A percentile compares a stretch with the other conserved stretches of the same genome.
phyloP scores from a whole-genome alignment of 1,140 invertebrate species.

The Pteromalus puparum region DNA sequence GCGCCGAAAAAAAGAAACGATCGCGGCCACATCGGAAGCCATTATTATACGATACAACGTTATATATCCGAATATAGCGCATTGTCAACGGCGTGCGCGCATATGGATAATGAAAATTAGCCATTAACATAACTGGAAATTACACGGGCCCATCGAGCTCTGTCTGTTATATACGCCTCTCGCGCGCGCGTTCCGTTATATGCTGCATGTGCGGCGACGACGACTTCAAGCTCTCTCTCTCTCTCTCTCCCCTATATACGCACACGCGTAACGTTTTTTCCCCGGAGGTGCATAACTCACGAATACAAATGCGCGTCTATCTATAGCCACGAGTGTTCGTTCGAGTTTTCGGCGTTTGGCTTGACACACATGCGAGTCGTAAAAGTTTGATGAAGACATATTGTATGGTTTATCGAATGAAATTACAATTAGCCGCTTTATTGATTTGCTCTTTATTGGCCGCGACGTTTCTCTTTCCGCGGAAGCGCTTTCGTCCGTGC shows the following conservation, averaged over 20 bases:
- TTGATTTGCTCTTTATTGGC: constrained; percentile 31
- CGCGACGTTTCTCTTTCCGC: neutral
- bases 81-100: constrained; percentile 25
- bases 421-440: constrained; percentile 21
- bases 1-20: too few species aligned
- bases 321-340: neutral
- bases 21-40: too few species aligned
- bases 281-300: constrained; percentile 26
- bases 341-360: too few species aligned
- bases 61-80: neutral
- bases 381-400: neutral
- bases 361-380: neutral
- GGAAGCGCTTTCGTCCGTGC: constrained; percentile 18
- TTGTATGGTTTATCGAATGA: neutral
- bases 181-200: constrained; percentile 34
- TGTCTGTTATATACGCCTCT: neutral
- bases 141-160: constrained; percentile 5
- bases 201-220: too few species aligned
- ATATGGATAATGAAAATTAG: constrained; percentile 49
- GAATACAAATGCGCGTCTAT: constrained; percentile 26
- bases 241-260: constrained; percentile 6
- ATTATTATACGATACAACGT: too few species aligned
- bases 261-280: constrained; percentile 27
- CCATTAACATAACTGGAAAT: constrained; percentile 52
- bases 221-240: neutral